Conservation (phyloP, 2,888 invertebrate species). For the Tetragonisca angustula region DNA sequence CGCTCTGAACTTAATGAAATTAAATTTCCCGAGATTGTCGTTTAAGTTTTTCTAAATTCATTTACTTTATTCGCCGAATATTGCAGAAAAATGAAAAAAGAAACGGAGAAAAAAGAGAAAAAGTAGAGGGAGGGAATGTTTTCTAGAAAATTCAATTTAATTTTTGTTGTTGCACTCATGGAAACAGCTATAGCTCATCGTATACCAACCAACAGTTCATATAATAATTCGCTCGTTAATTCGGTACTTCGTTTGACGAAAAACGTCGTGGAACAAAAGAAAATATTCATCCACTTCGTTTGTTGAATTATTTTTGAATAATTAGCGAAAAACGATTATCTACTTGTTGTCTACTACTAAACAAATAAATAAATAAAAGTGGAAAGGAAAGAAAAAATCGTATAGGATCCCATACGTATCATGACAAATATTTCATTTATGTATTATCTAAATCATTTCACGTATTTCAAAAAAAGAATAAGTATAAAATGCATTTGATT, state of each 20-base stretch:
- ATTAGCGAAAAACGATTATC: conserved; percentile 1
- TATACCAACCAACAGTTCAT: not conserved
- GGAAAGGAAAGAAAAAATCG: not conserved
- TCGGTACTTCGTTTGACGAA: not conserved
- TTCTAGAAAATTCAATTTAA: conserved; percentile 12
- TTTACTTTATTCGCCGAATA: not conserved
- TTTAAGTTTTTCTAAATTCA: not conserved
- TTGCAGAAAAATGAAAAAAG: conserved; percentile 15
- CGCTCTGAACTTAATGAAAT: conserved; percentile 7
- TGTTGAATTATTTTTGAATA: conserved; percentile 11
- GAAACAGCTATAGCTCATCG: not conserved
- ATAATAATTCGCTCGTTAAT: conserved; percentile 33
- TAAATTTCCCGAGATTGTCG: conserved; percentile 2
- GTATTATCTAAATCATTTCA: not conserved
- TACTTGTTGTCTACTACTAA: no score
- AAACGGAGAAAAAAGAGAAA: not conserved
- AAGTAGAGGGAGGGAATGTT: not conserved
- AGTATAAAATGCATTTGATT: not conserved
- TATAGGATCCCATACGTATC: not conserved
- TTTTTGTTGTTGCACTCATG: not conserved
- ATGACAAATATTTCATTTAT: not conserved
- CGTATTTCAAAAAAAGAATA: not conserved
- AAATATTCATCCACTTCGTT: conserved; percentile 29
- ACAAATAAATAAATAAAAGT: not conserved
- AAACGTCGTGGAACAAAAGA: not conserved